Percentiles rank a stretch among this genome's conserved stretches.
Conservation (phyloP, 2,113 vertebrate genomes). For the Bos javanicus region DNA sequence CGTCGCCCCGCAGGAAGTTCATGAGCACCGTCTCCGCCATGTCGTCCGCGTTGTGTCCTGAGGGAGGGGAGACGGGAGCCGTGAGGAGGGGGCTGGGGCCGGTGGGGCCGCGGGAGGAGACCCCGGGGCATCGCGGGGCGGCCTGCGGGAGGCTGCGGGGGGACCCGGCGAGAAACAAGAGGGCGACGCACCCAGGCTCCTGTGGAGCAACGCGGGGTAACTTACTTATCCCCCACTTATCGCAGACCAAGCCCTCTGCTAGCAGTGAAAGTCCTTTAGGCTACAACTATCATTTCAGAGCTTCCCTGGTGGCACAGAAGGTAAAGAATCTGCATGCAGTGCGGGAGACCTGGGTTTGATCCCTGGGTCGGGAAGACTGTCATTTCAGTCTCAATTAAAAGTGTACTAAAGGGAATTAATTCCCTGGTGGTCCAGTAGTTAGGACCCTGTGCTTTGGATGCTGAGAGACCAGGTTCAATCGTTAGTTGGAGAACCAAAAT, state of each 20-base stretch:
- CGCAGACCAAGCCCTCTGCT: not conserved
- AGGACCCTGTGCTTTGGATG: not conserved
- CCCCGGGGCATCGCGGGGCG: fast-evolving
- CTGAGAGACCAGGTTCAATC: not conserved
- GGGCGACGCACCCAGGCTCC: not conserved
- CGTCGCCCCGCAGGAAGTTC: conserved; percentile 91
- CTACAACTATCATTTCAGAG: not conserved
- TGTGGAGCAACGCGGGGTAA: not conserved
- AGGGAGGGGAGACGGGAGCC: not conserved
- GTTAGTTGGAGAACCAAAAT: not conserved
- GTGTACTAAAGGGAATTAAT: not conserved
- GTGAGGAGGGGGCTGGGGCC: not conserved
- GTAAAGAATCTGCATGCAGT: not conserved
- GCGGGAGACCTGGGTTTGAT: not conserved
- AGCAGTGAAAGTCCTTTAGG: not conserved
- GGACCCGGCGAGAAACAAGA: not conserved
- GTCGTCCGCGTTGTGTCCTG: conserved; percentile 93
- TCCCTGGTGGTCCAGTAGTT: not conserved
- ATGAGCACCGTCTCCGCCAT: conserved; percentile 92
- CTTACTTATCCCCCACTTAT: not conserved
- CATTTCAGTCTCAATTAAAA: not conserved
- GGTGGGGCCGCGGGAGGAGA: not conserved
- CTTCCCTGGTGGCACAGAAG: not conserved
- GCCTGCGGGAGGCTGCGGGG: not conserved
- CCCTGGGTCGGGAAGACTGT: not conserved